These are phyloP conservation scores for Tragelaphus scriptus DNA, from an alignment of 2,113 vertebrate genomes.

Conservation along the genomic window DNA sequence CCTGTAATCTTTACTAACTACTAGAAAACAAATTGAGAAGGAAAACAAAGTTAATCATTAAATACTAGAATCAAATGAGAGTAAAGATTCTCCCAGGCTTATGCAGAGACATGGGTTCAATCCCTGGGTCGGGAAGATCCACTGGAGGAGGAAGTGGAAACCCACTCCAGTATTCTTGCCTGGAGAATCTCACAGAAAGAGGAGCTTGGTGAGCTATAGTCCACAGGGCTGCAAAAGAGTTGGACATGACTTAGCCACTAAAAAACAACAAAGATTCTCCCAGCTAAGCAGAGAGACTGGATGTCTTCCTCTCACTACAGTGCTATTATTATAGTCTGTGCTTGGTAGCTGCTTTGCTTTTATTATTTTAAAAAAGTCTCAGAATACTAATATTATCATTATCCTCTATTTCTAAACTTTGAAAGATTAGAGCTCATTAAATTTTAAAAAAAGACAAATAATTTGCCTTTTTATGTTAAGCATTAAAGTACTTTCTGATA, in stretches of 20 bases:
- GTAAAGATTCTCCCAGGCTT: neutral
- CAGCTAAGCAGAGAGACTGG: neutral
- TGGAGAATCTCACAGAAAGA: neutral
- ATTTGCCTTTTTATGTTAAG: neutral
- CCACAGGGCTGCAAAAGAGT: neutral
- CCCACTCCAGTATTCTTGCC: neutral
- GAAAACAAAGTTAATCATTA: slow-evolving; percentile 18
- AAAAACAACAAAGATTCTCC: neutral
- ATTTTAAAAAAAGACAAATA: neutral
- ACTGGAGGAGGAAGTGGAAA: neutral
- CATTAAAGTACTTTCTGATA: slow-evolving; percentile 16
- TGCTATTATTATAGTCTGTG: neutral
- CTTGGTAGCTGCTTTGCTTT: neutral
- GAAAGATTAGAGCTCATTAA: neutral
- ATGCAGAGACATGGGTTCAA: neutral
- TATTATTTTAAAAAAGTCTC: neutral
- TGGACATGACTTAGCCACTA: neutral
- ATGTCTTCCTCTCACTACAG: neutral
- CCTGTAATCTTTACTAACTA: neutral
- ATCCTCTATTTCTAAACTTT: slow-evolving; percentile 7
- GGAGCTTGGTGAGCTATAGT: neutral
- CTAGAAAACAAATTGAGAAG: neutral
- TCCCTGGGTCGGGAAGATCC: neutral
- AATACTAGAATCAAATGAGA: neutral
- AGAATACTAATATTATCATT: neutral